Conservation (phyloP, 2,888 invertebrate species). For the Phalera bucephala region DNA sequence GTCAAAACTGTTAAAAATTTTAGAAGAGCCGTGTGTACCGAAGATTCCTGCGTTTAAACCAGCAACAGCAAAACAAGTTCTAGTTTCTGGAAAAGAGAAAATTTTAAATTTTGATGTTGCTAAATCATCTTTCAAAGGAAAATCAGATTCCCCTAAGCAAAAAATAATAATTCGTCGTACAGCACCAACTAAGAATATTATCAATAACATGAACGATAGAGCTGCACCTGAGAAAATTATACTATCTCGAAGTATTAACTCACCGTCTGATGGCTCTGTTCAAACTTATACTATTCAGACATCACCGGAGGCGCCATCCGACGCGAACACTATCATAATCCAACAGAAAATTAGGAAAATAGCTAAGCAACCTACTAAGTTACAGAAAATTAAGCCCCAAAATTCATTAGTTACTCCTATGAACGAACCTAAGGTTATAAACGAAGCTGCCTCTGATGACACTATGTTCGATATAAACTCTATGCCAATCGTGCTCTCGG, state of each 20-base stretch:
- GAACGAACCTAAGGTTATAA: constrained; percentile 45
- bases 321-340: constrained; percentile 64
- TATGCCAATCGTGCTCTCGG: constrained; percentile 89
- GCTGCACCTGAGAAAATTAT: constrained; percentile 69
- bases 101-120: constrained; percentile 74
- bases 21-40: constrained; percentile 73
- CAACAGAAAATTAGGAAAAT: constrained; percentile 69
- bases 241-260: constrained; percentile 58
- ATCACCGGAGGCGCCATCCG: constrained; percentile 53
- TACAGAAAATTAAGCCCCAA: constrained; percentile 63
- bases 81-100: constrained; percentile 66
- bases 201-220: constrained; percentile 60
- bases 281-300: constrained; percentile 75
- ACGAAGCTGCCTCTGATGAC: constrained; percentile 55
- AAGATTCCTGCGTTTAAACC: constrained; percentile 50
- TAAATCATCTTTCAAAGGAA: constrained; percentile 56
- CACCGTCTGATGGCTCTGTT: constrained; percentile 58
- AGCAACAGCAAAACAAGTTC: constrained; percentile 52
- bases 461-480: constrained; percentile 87
- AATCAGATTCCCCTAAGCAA: constrained; percentile 61
- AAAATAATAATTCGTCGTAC: constrained; percentile 75
- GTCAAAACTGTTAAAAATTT: constrained; percentile 82
- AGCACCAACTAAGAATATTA: constrained; percentile 52
- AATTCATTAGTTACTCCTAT: constrained; percentile 52
- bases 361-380: constrained; percentile 55